These are phyloP conservation scores for Drosophila cognata DNA, from an alignment of 2,888 invertebrate genomes.

Conservation along the genomic window DNA sequence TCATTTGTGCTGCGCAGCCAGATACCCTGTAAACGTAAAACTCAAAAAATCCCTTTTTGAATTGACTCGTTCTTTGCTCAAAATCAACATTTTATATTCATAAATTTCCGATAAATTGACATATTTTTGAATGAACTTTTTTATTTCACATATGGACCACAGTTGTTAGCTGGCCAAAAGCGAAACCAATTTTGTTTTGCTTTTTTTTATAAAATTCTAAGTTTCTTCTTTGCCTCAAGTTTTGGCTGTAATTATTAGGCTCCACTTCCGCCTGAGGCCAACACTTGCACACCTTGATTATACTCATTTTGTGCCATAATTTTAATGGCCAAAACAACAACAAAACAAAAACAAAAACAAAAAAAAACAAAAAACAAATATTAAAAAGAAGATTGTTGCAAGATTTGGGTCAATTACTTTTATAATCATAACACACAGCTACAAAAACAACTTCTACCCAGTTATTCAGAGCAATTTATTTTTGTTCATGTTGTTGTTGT, in stretches of 20 bases:
- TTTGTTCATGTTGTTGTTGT: conserved; percentile 18
- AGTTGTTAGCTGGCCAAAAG: not conserved
- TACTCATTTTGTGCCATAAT: conserved; percentile 4
- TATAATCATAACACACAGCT: conserved; percentile 67
- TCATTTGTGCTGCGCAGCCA: not conserved
- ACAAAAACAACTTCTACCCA: conserved; percentile 34
- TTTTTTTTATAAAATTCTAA: not conserved
- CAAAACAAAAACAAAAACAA: conserved; percentile 1
- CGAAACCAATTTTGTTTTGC: not conserved
- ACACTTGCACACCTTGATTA: conserved; percentile 12
- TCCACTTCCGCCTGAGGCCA: conserved; percentile 4
- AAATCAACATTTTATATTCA: not conserved
- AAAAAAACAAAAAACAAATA: conserved; percentile 11
- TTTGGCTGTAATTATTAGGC: conserved; percentile 4
- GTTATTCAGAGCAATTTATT: conserved; percentile 44
- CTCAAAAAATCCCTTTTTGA: not conserved
- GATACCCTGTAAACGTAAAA: not conserved
- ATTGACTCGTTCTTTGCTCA: not conserved
- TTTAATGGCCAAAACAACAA: conserved; percentile 1
- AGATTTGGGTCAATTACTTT: conserved; percentile 73
- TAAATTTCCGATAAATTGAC: not conserved
- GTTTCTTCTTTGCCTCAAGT: not conserved
- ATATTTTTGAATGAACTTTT: no score
- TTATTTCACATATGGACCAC: not conserved
- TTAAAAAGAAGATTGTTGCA: conserved; percentile 34